Evolutionary conservation across 92 coral and sea anemone species (phyloP).

Genomic region (Nematostella vectensis): DNA sequence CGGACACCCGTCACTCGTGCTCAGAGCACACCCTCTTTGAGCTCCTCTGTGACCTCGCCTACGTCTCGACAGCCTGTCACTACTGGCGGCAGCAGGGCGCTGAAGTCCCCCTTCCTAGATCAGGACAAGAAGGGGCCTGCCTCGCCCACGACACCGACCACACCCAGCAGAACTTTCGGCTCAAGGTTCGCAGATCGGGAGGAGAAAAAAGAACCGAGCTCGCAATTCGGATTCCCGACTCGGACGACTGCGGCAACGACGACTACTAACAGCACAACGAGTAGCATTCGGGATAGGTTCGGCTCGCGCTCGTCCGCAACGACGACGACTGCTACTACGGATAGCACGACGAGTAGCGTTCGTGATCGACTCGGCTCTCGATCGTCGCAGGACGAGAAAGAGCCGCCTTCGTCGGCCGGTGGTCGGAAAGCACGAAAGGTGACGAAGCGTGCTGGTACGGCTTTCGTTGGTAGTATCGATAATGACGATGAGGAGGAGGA

Average conservation of each 20-base stretch:
- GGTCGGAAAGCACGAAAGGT: slow-evolving; percentile 38
- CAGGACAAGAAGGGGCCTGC: slow-evolving; percentile 46
- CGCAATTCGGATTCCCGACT: slow-evolving; percentile 44
- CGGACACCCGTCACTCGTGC: slow-evolving; percentile 41
- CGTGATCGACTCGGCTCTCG: slow-evolving; percentile 38
- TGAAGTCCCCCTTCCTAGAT: slow-evolving; percentile 45
- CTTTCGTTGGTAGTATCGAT: slow-evolving; percentile 38
- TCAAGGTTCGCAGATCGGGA: slow-evolving; percentile 44
- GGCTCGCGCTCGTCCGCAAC: slow-evolving; percentile 48
- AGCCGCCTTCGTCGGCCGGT: slow-evolving; percentile 22
- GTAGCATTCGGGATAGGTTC: slow-evolving; percentile 36
- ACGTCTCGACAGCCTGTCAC: slow-evolving; percentile 17
- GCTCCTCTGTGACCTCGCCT: slow-evolving; percentile 25
- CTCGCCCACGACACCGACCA: slow-evolving; percentile 38
- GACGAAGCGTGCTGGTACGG: slow-evolving; percentile 61
- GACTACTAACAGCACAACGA: slow-evolving; percentile 28
- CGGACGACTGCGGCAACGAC: slow-evolving; percentile 65
- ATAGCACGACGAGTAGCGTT: slow-evolving; percentile 21
- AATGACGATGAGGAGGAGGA: slow-evolving; percentile 47
- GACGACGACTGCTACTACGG: slow-evolving; percentile 35
- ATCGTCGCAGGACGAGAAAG: slow-evolving; percentile 50
- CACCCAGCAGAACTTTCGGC: slow-evolving; percentile 28
- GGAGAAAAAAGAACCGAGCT: slow-evolving; percentile 34
- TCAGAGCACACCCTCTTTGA: slow-evolving; percentile 36
- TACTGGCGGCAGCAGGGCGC: slow-evolving; percentile 7